phyloP scores from a whole-genome alignment of 2,797 vertebrate genomes.

The Epinephelus malabaricus region DNA sequence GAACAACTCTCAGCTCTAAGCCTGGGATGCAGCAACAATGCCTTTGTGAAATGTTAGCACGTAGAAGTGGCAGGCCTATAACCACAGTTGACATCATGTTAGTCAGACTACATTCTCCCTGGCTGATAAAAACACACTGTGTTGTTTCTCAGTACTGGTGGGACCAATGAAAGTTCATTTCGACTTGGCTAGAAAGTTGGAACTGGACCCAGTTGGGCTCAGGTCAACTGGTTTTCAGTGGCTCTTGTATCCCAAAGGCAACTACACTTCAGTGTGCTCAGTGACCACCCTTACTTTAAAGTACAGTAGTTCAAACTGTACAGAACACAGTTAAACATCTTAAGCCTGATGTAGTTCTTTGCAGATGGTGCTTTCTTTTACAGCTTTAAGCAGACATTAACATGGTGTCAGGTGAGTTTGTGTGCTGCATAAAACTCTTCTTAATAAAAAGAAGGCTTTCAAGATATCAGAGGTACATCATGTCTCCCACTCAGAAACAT shows the following conservation, averaged over 20 bases:
- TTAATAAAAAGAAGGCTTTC: slow-evolving; percentile 22
- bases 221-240: not conserved
- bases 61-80: too few species aligned
- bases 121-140: not conserved
- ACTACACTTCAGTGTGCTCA: not conserved
- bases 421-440: slow-evolving; percentile 16
- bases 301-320: slow-evolving; percentile 5
- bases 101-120: too few species aligned
- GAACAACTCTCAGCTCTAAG: too few species aligned
- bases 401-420: slow-evolving; percentile 29
- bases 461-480: slow-evolving; percentile 38
- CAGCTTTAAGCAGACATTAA: slow-evolving; percentile 24
- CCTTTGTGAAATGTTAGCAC: too few species aligned
- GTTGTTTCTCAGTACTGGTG: not conserved
- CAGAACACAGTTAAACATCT: slow-evolving; percentile 1
- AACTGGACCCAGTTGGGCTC: not conserved
- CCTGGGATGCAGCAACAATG: too few species aligned
- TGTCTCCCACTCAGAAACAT: slow-evolving; percentile 42
- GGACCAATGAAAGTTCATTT: not conserved
- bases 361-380: slow-evolving; percentile 1
- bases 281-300: not conserved
- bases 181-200: not conserved
- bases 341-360: slow-evolving; percentile 1
- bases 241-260: not conserved
- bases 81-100: too few species aligned